phyloP scores from a whole-genome alignment of 1,140 invertebrate species.

The Monochamus saltuarius region DNA sequence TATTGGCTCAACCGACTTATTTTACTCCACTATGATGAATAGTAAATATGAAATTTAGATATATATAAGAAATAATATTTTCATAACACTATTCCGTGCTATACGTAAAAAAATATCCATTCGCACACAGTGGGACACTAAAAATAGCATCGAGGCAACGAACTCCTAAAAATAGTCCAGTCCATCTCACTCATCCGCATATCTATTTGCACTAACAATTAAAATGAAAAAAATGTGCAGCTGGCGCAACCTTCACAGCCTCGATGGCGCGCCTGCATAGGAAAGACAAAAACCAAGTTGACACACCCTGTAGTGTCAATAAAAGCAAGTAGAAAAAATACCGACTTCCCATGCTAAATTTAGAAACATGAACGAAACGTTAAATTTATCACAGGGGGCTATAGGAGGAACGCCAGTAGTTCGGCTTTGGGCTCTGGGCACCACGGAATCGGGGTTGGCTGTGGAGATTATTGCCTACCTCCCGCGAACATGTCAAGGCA shows the following conservation, averaged over 20 bases:
- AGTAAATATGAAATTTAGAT: no score
- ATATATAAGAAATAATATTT: no score
- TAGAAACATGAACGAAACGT: slow-evolving; percentile 39
- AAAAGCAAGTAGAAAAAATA: slow-evolving; percentile 41
- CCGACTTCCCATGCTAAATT: slow-evolving; percentile 45
- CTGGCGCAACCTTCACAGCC: not conserved
- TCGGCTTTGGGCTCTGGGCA: slow-evolving; percentile 17
- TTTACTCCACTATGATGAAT: no score
- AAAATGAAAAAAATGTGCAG: no score
- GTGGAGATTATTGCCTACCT: not conserved
- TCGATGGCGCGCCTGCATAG: slow-evolving; percentile 16
- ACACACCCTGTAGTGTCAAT: slow-evolving; percentile 28
- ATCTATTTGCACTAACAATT: no score
- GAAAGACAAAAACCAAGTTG: slow-evolving; percentile 25
- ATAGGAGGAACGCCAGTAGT: slow-evolving; percentile 21
- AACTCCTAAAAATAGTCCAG: no score
- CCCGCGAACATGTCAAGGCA: slow-evolving; percentile 6
- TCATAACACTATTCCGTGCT: no score
- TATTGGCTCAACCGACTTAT: no score
- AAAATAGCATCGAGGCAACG: no score
- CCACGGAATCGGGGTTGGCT: slow-evolving; percentile 7
- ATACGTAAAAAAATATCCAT: no score
- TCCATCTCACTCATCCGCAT: no score
- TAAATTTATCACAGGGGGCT: slow-evolving; percentile 40
- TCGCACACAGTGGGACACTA: no score